Conservation (phyloP, 2,888 invertebrate genomes). For the Quadriops clusia region DNA sequence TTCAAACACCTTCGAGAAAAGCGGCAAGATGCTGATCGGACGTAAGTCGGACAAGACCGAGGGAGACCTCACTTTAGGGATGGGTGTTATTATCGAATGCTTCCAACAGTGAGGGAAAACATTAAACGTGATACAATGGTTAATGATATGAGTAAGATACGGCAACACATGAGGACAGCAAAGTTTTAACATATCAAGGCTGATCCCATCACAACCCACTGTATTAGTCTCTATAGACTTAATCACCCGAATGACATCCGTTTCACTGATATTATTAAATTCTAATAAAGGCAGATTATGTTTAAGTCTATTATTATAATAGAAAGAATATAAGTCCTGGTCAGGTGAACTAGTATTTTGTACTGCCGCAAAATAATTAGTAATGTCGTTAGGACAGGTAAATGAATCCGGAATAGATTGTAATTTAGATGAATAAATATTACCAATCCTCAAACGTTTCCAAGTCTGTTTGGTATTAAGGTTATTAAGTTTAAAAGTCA, state of each 20-base stretch:
- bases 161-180: slow-evolving; percentile 4
- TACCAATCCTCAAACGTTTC: background rate
- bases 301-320: slow-evolving; percentile 2
- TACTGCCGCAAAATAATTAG: slow-evolving; percentile 5
- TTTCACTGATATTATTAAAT: slow-evolving; percentile 2
- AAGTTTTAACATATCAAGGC: slow-evolving; percentile 3
- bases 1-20: slow-evolving; percentile 6
- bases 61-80: slow-evolving; percentile 3
- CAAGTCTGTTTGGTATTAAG: background rate
- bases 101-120: slow-evolving; percentile 6
- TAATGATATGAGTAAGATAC: slow-evolving; percentile 5
- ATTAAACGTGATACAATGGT: slow-evolving; percentile 1
- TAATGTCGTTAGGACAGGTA: background rate
- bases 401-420: slow-evolving; percentile 3
- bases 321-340: slow-evolving; percentile 2
- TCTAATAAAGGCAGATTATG: background rate
- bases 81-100: slow-evolving; percentile 3
- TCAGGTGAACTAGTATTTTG: background rate
- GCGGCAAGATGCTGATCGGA: slow-evolving; percentile 6
- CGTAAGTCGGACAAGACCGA: slow-evolving; percentile 3
- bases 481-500: slow-evolving; percentile 3
- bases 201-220: slow-evolving; percentile 3
- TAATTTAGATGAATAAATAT: slow-evolving; percentile 3
- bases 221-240: slow-evolving; percentile 1
- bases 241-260: background rate